Percentiles rank a stretch among this genome's conserved stretches.
phyloP scores from a whole-genome alignment of 1,140 invertebrate genomes.

The Teleogryllus occipitalis region DNA sequence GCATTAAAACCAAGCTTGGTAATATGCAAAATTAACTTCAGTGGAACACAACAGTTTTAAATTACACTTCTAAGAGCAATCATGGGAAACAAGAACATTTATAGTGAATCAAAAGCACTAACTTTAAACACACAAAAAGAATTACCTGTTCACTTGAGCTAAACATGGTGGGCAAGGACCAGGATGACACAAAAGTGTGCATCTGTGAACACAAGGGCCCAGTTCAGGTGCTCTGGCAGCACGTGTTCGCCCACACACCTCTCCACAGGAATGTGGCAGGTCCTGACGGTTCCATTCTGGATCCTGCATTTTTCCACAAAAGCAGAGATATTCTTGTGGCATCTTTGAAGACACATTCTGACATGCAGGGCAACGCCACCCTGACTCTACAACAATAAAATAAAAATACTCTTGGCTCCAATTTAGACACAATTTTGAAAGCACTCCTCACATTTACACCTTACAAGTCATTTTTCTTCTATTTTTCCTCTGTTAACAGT shows the following conservation, averaged over 20 bases:
- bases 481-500: too few species aligned
- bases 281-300: constrained; percentile 65
- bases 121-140: too few species aligned
- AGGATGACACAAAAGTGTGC: constrained; percentile 84
- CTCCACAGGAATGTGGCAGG: constrained; percentile 81
- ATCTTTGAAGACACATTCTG: constrained; percentile 60
- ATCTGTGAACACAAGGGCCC: constrained; percentile 64
- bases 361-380: constrained; percentile 90
- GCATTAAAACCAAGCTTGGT: too few species aligned
- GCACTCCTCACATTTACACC: too few species aligned
- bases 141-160: constrained; percentile 43
- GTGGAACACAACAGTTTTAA: too few species aligned
- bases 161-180: constrained; percentile 77
- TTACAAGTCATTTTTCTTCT: too few species aligned
- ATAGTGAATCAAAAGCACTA: too few species aligned
- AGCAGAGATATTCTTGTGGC: constrained; percentile 70
- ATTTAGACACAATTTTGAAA: too few species aligned
- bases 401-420: too few species aligned
- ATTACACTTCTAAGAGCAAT: too few species aligned
- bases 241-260: constrained; percentile 61
- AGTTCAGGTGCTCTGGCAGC: constrained; percentile 33
- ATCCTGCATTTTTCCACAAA: constrained; percentile 67
- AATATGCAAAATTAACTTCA: too few species aligned
- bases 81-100: too few species aligned
- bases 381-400: constrained; percentile 40